phyloP scores from a whole-genome alignment of 2,113 vertebrate species.

The Cryptomyrus ogoouensis region DNA sequence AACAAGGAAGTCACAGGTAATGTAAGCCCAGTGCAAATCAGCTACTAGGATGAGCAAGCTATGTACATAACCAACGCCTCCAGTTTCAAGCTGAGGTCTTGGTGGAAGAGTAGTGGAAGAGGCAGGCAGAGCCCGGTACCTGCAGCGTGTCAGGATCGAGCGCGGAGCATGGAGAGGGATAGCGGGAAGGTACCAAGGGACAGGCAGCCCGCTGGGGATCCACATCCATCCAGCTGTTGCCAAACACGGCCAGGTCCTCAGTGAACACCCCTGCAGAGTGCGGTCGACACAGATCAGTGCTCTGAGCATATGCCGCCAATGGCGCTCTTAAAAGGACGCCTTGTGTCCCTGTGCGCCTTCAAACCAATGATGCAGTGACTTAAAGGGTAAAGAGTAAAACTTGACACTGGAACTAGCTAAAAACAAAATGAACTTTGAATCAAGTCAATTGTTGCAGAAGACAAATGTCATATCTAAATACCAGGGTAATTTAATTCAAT shows the following conservation, averaged over 20 bases:
- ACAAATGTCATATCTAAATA: not conserved
- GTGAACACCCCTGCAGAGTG: conserved; percentile 72
- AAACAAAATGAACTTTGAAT: not conserved
- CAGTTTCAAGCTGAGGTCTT: not conserved
- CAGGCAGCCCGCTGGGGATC: conserved; percentile 54
- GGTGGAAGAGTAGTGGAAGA: not conserved
- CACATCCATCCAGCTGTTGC: conserved; percentile 84
- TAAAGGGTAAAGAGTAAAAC: not conserved
- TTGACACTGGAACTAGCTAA: not conserved
- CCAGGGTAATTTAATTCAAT: not conserved
- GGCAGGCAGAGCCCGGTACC: conserved; percentile 50
- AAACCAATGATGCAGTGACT: not conserved
- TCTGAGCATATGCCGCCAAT: too few relatives aligned
- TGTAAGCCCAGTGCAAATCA: not conserved
- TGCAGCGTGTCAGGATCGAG: conserved; percentile 58
- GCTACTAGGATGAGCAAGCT: not conserved
- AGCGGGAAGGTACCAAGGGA: conserved; percentile 47
- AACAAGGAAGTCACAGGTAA: not conserved
- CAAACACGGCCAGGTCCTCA: conserved; percentile 78
- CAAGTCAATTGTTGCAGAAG: not conserved
- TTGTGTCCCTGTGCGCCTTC: not conserved
- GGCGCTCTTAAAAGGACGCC: not conserved
- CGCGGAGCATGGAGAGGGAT: conserved; percentile 70
- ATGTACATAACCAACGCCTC: not conserved
- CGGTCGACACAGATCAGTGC: not conserved